A percentile compares a stretch with the other conserved stretches of the same genome.
Conservation (phyloP, 2,113 vertebrate species). For the Noctilio leporinus region DNA sequence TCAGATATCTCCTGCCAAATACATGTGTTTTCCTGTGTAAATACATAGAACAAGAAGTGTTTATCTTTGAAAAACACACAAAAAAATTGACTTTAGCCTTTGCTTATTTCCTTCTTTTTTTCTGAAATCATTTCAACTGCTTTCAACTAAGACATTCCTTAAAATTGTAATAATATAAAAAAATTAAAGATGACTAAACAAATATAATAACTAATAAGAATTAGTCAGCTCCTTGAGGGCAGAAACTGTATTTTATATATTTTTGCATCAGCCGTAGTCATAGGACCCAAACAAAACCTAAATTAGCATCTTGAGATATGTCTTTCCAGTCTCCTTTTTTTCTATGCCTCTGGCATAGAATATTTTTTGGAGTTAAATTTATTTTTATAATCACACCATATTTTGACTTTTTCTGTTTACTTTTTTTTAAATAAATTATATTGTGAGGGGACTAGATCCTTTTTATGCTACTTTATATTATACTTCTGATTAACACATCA, state of each 20-base stretch:
- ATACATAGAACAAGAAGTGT: neutral
- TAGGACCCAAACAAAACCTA: neutral
- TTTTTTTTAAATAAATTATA: neutral
- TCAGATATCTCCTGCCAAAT: neutral
- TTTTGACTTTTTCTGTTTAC: conserved; percentile 8
- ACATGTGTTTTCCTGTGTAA: neutral
- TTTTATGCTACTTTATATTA: neutral
- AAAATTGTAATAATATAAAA: conserved; percentile 12
- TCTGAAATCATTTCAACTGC: neutral
- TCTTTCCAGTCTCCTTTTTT: neutral
- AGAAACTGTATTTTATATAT: conserved; percentile 9
- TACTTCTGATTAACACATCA: neutral
- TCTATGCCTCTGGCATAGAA: neutral
- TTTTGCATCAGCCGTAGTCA: conserved; percentile 1
- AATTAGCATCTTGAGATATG: neutral
- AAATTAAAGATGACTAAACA: conserved; percentile 51
- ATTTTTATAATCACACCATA: neutral
- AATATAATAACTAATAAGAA: neutral
- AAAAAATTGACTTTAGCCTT: neutral
- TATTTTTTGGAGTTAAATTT: neutral
- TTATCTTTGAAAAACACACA: neutral
- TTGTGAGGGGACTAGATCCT: neutral
- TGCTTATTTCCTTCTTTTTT: neutral
- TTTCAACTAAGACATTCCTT: conserved; percentile 22
- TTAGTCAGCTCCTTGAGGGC: conserved; percentile 26